Evolutionary conservation across 2,888 invertebrate genomes (phyloP).

Genomic region (Nematopogon swammerdamellus): DNA sequence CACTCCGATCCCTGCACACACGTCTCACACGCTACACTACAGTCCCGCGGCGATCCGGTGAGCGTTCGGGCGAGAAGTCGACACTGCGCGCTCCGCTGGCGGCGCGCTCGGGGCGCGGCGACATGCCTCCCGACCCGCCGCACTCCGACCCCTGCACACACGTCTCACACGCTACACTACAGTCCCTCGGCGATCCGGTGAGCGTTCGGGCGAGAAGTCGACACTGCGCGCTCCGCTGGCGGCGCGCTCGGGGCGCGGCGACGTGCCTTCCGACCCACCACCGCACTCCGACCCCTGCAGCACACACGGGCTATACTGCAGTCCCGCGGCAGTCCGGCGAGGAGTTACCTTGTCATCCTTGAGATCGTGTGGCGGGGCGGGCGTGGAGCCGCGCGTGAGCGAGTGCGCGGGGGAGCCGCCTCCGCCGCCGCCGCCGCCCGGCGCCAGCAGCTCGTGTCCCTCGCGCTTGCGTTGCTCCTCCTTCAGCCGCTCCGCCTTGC

Average conservation of each 20-base stretch:
- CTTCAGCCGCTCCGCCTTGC: slow-evolving; percentile 87
- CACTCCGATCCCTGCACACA: slow-evolving; percentile 18
- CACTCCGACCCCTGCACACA: slow-evolving; percentile 19
- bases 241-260: not conserved
- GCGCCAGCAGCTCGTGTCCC: slow-evolving; percentile 63
- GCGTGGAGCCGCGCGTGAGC: not conserved
- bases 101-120: not conserved
- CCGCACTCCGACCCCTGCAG: slow-evolving; percentile 26
- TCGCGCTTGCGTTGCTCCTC: slow-evolving; percentile 86
- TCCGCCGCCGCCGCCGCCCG: slow-evolving; percentile 29
- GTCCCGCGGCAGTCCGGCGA: slow-evolving; percentile 28
- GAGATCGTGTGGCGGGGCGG: slow-evolving; percentile 16
- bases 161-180: slow-evolving; percentile 14
- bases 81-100: slow-evolving; percentile 17
- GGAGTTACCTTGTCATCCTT: slow-evolving; percentile 59
- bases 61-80: slow-evolving; percentile 39
- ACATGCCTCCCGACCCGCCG: slow-evolving; percentile 18
- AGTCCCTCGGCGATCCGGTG: slow-evolving; percentile 28
- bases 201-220: slow-evolving; percentile 39
- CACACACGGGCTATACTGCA: slow-evolving; percentile 17
- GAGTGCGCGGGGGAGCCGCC: not conserved
- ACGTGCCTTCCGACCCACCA: slow-evolving; percentile 10
- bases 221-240: slow-evolving; percentile 17
- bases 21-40: slow-evolving; percentile 14
- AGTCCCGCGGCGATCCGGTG: slow-evolving; percentile 28